Evolutionary conservation across 2,888 invertebrate genomes (phyloP), one percentile per base, ranked within the genome.

Genomic region (Asteroscopus sphinx): DNA sequence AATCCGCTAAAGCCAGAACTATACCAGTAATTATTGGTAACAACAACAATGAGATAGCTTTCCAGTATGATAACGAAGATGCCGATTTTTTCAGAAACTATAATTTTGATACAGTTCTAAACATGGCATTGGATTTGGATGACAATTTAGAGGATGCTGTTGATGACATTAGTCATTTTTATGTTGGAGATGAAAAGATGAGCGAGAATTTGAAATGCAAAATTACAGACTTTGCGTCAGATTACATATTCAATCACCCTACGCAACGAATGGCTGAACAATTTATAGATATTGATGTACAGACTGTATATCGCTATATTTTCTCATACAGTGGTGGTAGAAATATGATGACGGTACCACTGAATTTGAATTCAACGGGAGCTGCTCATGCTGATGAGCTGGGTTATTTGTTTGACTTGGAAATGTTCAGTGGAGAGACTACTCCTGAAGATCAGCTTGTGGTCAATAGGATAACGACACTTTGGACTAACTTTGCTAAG

Each of bases 401-500:
- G 0, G 68, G 58, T 1, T 70, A 74, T 53, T 33, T 73, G 21
- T 75, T 76, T 21, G 60, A 61, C 6, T 25, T 37, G 16, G 28
- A 33, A 5, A 1, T 15, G 5, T 28, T 58, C 6, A 46, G 9
- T 3, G 52, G 35, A 17, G 41, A 56, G 11, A 51, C 51, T 0
- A 48, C 53, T 4, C 45, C 60, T 0, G 45, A 62, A 13, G 76
- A 76, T 46, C 68, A 70, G n/a, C 16, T 61, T 0, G 42, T 68
- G 6, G 60, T 68, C 37, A 60, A 79, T 17, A 40, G 59, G 15
- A 51, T 67, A 30, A 64, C 69, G 1, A 68, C 51, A 6, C 51
- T 73, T 15, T 77, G 77, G 77, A 66, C 71, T 2, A 80, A 77
- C 28, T 79, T 79, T 32, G 79, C 64, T 1, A 72, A 16, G 5